These are phyloP conservation scores for Cactoblastis cactorum DNA, from an alignment of 2,888 invertebrate genomes.

Conservation along the genomic window DNA sequence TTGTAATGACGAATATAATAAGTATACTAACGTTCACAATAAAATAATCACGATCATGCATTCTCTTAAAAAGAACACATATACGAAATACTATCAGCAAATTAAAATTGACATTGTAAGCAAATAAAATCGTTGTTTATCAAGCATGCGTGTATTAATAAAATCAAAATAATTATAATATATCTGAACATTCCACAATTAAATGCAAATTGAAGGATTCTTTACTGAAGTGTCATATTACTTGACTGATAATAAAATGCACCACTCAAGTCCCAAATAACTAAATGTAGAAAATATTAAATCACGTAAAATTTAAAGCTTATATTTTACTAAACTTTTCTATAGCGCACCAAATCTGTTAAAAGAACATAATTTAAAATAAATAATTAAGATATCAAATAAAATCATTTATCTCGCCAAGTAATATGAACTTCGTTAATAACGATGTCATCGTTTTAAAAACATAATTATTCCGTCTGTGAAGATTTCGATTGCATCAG, in stretches of 20 bases:
- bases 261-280: background rate
- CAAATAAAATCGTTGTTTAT: slow-evolving; percentile 58
- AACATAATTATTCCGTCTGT: slow-evolving; percentile 31
- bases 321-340: background rate
- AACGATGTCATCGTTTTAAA: slow-evolving; percentile 29
- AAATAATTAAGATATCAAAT: background rate
- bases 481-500: slow-evolving; percentile 31
- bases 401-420: slow-evolving; percentile 17
- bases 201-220: slow-evolving; percentile 59
- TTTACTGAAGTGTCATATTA: slow-evolving; percentile 29
- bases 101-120: slow-evolving; percentile 59
- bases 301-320: background rate
- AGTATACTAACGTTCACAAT: slow-evolving; percentile 33
- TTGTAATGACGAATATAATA: slow-evolving; percentile 27
- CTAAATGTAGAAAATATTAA: too few relatives aligned
- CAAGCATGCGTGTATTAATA: slow-evolving; percentile 48
- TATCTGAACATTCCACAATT: slow-evolving; percentile 42
- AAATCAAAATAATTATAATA: slow-evolving; percentile 30
- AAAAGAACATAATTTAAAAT: background rate
- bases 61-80: slow-evolving; percentile 42
- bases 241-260: slow-evolving; percentile 18
- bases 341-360: background rate
- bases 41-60: slow-evolving; percentile 47
- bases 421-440: slow-evolving; percentile 27
- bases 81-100: slow-evolving; percentile 51